Conservation (phyloP, 2,797 vertebrate species). For the Pantherophis alleghaniensis region DNA sequence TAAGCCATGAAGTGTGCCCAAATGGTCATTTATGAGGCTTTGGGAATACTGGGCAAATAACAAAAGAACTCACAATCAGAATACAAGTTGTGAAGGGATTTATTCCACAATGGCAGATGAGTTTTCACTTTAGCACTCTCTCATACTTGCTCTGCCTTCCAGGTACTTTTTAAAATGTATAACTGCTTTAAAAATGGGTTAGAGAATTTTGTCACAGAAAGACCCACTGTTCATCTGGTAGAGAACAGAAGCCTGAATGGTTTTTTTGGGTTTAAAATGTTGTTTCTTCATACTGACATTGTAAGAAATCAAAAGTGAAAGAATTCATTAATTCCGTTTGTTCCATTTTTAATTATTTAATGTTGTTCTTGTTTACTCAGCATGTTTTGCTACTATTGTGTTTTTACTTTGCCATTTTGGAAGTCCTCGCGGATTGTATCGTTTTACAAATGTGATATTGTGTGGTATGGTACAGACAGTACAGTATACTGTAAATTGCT, state of each 20-base stretch:
- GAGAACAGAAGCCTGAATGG: neutral
- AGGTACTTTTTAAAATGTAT: neutral
- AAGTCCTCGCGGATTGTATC: neutral
- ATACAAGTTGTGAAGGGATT: neutral
- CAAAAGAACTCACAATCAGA: constrained; percentile 7
- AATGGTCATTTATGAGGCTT: neutral
- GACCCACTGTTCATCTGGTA: neutral
- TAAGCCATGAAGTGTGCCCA: constrained; percentile 9
- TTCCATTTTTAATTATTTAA: neutral
- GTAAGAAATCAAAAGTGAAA: neutral
- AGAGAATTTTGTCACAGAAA: neutral
- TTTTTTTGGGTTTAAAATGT: neutral
- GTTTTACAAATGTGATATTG: neutral
- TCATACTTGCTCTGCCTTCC: neutral
- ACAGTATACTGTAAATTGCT: neutral
- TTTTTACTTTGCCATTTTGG: neutral
- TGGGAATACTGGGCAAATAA: neutral
- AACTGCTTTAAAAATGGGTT: neutral
- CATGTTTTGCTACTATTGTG: neutral
- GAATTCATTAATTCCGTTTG: neutral
- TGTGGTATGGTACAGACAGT: neutral
- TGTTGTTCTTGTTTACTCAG: neutral
- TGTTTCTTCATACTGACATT: neutral
- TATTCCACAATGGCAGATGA: neutral
- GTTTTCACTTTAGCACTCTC: neutral